These are phyloP conservation scores for Acanthornis magna DNA, from an alignment of 2,797 vertebrate species.

Conservation along the genomic window DNA sequence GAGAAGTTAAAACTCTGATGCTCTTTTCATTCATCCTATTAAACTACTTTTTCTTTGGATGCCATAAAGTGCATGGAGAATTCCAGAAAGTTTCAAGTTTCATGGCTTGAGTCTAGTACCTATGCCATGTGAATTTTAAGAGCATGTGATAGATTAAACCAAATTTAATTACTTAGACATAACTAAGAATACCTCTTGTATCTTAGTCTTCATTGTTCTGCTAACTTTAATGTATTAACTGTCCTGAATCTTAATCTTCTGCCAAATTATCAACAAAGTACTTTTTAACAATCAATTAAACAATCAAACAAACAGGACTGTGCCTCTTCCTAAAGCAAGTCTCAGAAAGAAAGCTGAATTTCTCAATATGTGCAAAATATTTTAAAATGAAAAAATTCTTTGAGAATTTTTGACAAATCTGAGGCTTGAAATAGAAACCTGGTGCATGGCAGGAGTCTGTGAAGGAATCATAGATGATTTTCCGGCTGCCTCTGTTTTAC, in stretches of 20 bases:
- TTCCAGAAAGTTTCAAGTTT: background rate
- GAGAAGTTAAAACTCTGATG: background rate
- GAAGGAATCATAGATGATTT: background rate
- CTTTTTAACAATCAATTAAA: background rate
- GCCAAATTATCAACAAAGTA: background rate
- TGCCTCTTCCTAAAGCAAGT: background rate
- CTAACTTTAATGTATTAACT: background rate
- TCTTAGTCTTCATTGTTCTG: background rate
- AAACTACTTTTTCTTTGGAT: background rate
- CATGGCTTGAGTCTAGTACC: background rate
- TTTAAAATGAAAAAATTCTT: background rate
- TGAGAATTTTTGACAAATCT: background rate
- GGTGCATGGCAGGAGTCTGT: accelerated
- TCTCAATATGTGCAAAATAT: background rate
- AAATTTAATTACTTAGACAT: background rate
- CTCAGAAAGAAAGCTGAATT: background rate
- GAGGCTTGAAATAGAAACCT: background rate
- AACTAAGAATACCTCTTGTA: background rate
- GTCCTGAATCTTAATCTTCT: background rate
- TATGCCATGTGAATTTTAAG: background rate
- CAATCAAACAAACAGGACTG: background rate
- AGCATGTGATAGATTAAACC: background rate
- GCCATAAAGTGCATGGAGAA: background rate
- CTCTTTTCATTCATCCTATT: background rate
- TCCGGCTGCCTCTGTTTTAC: background rate